Evolutionary conservation across 2,888 invertebrate genomes (phyloP), one percentile per base, ranked within the genome.

Genomic region (Polydrusus cervinus): DNA sequence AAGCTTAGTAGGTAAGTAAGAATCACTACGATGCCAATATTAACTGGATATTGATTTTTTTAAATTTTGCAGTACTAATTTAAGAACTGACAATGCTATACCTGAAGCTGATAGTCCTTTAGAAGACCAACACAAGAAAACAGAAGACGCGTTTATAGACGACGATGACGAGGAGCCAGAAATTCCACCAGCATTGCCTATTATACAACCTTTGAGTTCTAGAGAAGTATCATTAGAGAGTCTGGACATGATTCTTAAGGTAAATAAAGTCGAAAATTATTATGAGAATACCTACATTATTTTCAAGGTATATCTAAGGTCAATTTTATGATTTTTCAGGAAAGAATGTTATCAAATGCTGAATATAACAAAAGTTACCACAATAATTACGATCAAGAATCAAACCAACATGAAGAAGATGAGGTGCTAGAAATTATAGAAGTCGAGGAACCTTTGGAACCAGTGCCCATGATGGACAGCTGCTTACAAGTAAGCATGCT

Each of bases 171-270:
- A 95, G 82, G 94, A 94, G 79, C 88, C 92, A 81, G 94, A 94
- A 55, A 91, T 93, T 72, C 95, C 95, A n/a, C 95, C 95, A 9
- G 94, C 95, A 30, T 85, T 95, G 78, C 94, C 94, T 9, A 87
- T 95, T 43, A 92, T 95, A 75, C 94, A 94, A 85, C 94, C 94
- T 0, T 87, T 95, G 38, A 94, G 93, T 82, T 94, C 94, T 80
- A 89, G 94, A 79, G 95, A 95, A 88, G 94, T 95, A 16, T 95
- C 95, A 10, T 92, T 95, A 88, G 95, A 95, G 87, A 94, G 94
- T 83, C 88, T 95, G 83, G 94, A 95, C 87, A 91, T 92, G 73
- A 90, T 94, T 82, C 90, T 92, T 81, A 92, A 77, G 55, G 74
- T 74, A 61, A 16, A 9, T 14, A 45, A 5, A 45, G 3, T 10